These are phyloP conservation scores for Sarcoramphus papa DNA, from an alignment of 2,797 vertebrate species.

Conservation along the genomic window DNA sequence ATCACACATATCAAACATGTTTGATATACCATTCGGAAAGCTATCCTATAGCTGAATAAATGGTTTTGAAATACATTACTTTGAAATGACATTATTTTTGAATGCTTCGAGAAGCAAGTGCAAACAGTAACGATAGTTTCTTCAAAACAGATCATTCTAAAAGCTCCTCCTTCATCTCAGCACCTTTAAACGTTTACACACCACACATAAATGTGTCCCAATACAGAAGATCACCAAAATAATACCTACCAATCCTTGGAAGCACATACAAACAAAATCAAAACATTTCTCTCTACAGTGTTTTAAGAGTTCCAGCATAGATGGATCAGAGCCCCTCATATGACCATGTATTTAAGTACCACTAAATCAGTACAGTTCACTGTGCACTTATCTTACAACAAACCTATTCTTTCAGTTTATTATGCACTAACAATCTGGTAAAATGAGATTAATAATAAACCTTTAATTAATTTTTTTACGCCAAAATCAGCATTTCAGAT, in stretches of 20 bases:
- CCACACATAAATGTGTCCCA: not conserved
- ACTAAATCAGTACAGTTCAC: not conserved
- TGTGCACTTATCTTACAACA: not conserved
- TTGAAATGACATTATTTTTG: not conserved
- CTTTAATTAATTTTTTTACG: not conserved
- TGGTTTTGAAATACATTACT: not conserved
- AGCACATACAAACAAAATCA: not conserved
- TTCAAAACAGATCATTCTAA: not conserved
- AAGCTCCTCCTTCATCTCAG: not conserved
- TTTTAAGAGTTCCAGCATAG: not conserved
- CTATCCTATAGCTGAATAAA: not conserved
- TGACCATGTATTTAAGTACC: not conserved
- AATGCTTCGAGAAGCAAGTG: not conserved
- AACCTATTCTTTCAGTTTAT: not conserved
- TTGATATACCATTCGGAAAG: not conserved
- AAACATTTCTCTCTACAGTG: not conserved
- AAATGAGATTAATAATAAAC: not conserved
- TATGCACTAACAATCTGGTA: not conserved
- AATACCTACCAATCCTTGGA: not conserved
- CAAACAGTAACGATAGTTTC: not conserved
- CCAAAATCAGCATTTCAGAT: not conserved
- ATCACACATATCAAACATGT: not conserved
- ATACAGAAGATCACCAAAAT: not conserved
- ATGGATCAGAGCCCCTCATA: not conserved
- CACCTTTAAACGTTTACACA: not conserved